Base-by-base conservation (phyloP, 2,797 vertebrate genomes). In the Myotis myotis region DNA sequence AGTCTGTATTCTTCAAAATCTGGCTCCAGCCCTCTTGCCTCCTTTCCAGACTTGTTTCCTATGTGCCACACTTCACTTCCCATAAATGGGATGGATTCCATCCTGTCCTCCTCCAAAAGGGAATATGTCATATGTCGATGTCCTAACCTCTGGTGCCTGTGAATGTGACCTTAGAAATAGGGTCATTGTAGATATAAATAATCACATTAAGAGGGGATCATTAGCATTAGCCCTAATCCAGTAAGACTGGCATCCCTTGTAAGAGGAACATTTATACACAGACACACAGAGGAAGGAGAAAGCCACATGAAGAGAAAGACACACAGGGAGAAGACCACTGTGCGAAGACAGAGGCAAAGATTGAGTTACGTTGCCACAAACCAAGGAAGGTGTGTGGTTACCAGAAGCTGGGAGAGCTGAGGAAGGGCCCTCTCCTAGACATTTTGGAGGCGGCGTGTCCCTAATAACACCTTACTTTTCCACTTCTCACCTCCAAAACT, bases 361-460 rank as follows among this genome's bases (percentile, higher is more conserved):
- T 16, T 2, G 1, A 41, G 44, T 1, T 23, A 22, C 1, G 2
- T 2, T 79, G 5, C n/a, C 44, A 3, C 0, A 6, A 36, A 4
- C 2, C 3, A 25, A 84, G 3, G n/a, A 41, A 25, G 0, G 4
- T 0, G 1, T 25, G 4, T 8, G 19, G 8, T 8, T 66, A 22
- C 2, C 6, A 33, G 60, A 6, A n/a, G 3, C 11, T 5, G 1
- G 8, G 20, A 72, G 19, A 88, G 3, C 28, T 0, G 44, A 53
- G 15, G 20, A 82, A 68, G 28, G 5, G 62, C n/a, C 2, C 2
- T 36, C 15, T 33, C 6, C 15, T 44, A 22, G 41, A 51, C 2
- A 0, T 7, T 89, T 44, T 55, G 9, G 10, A 74, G 9, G 11
- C 4, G 71, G 3, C 1, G 0, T 12, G 20, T 1, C n/a, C 47